Evolutionary conservation across 2,113 vertebrate species (phyloP).

Genomic region (Bujurquina vittata): DNA sequence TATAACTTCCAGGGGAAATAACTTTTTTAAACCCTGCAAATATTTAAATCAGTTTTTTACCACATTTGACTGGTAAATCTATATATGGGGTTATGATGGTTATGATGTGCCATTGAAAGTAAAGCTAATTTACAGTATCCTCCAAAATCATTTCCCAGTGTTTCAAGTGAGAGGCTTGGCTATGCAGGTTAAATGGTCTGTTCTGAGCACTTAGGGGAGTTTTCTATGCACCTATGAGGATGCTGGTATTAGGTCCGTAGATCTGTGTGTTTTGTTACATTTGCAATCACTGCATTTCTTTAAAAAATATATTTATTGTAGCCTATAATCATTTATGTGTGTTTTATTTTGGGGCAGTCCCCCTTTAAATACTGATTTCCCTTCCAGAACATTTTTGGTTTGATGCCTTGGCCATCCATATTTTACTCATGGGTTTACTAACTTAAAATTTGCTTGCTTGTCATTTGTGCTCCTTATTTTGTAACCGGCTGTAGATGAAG

Average conservation of each 20-base stretch:
- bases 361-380: neutral
- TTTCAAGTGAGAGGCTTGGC: neutral
- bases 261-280: slow-evolving; percentile 11
- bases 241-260: slow-evolving; percentile 13
- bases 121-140: neutral
- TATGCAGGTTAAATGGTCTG: neutral
- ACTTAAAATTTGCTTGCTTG: slow-evolving; percentile 32
- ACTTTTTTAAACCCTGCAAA: neutral
- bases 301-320: slow-evolving; percentile 26
- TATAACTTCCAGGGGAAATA: neutral
- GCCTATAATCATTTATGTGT: slow-evolving; percentile 2
- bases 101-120: neutral
- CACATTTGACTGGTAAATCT: neutral
- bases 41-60: neutral
- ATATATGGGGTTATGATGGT: fast-evolving
- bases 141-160: neutral
- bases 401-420: slow-evolving; percentile 17
- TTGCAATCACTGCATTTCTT: slow-evolving; percentile 35
- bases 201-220: slow-evolving; percentile 41
- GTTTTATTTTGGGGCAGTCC: slow-evolving; percentile 26
- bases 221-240: slow-evolving; percentile 34
- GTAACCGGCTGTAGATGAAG: slow-evolving; percentile 22
- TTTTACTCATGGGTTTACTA: slow-evolving; percentile 38
- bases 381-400: slow-evolving; percentile 27
- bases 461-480: slow-evolving; percentile 24